phyloP scores from a whole-genome alignment of 2,113 vertebrate genomes.

The Naja naja region DNA sequence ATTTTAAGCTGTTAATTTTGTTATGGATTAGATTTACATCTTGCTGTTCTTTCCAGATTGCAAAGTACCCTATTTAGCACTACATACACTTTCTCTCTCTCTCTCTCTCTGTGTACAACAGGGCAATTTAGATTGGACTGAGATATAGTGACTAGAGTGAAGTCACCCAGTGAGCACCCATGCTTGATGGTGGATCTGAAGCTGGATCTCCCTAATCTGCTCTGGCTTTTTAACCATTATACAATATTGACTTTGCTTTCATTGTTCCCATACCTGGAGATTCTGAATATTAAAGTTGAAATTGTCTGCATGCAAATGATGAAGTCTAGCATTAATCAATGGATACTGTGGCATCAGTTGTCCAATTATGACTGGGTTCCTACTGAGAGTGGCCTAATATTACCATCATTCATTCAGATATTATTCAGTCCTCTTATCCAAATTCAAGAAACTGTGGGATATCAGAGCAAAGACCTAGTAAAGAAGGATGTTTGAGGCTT shows the following conservation, averaged over 20 bases:
- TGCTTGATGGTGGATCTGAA: neutral
- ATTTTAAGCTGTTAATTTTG: neutral
- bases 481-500: neutral
- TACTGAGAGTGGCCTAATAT: neutral
- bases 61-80: neutral
- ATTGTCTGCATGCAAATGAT: neutral
- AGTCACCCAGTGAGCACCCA: neutral
- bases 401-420: neutral
- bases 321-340: neutral
- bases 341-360: neutral
- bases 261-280: neutral
- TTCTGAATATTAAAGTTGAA: neutral
- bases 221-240: neutral
- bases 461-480: neutral
- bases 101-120: neutral
- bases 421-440: neutral
- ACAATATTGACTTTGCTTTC: neutral
- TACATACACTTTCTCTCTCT: neutral
- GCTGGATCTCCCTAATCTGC: neutral
- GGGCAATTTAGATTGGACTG: neutral
- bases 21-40: neutral
- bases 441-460: neutral
- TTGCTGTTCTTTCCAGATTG: neutral
- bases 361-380: neutral
- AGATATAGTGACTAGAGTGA: neutral